phyloP scores from a whole-genome alignment of 2,888 invertebrate species.

The Piscicola geometra region DNA sequence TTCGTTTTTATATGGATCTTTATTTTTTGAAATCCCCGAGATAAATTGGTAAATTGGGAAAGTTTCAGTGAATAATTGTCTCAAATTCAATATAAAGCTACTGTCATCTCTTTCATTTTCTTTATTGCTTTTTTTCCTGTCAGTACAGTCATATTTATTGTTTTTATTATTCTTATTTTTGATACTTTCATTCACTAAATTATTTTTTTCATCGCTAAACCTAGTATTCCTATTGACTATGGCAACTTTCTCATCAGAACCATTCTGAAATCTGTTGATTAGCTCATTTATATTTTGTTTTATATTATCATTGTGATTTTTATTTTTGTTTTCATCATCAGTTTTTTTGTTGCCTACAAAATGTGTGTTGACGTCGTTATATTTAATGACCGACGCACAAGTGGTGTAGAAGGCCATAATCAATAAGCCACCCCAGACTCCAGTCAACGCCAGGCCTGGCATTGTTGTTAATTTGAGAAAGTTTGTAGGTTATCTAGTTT shows the following conservation, averaged over 20 bases:
- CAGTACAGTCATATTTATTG: too few relatives aligned
- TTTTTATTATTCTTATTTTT: conserved; percentile 14
- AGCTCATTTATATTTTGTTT: background rate
- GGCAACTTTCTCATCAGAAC: background rate
- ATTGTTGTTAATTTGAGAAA: too few relatives aligned
- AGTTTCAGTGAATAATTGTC: background rate
- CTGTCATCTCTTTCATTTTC: too few relatives aligned
- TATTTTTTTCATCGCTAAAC: background rate
- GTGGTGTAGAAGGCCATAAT: too few relatives aligned
- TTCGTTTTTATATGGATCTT: background rate
- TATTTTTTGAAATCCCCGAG: background rate
- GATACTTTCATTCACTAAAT: background rate
- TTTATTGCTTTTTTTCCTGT: background rate
- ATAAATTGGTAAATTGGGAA: conserved; percentile 9
- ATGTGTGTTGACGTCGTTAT: too few relatives aligned
- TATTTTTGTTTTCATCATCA: background rate
- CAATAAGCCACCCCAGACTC: too few relatives aligned
- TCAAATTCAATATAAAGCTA: background rate
- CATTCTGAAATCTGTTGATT: background rate
- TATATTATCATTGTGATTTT: conserved; percentile 14
- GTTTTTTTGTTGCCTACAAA: too few relatives aligned
- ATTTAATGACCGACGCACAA: too few relatives aligned
- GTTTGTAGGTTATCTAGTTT: too few relatives aligned
- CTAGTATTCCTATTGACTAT: conserved; percentile 4
- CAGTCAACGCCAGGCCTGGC: too few relatives aligned